Evolutionary conservation across 2,888 invertebrate species (phyloP).

Genomic region (Limnephilus lunatus): DNA sequence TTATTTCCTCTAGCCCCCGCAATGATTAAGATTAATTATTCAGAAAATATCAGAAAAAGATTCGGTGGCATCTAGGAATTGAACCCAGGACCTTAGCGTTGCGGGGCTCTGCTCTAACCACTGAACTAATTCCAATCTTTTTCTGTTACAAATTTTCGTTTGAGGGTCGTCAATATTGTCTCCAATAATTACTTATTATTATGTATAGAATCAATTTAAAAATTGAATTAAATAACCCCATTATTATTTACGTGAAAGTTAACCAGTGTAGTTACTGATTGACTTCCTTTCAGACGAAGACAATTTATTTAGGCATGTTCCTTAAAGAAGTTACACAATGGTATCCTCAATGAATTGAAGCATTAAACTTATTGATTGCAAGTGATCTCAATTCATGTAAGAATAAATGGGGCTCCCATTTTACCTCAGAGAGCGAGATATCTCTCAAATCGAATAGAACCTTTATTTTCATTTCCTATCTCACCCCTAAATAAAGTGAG

Average conservation of each 20-base stretch:
- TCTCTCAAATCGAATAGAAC: slow-evolving; percentile 34
- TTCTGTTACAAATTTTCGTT: no score
- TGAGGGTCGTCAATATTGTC: no score
- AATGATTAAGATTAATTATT: no score
- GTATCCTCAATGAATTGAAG: not conserved
- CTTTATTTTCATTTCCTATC: slow-evolving; percentile 44
- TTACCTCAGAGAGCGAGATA: slow-evolving; percentile 31
- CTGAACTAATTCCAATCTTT: no score
- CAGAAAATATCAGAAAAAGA: no score
- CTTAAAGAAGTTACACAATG: not conserved
- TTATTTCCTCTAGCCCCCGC: no score
- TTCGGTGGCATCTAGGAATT: no score
- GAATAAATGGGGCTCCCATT: slow-evolving; percentile 27
- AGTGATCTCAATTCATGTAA: slow-evolving; percentile 36
- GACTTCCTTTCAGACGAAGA: not conserved
- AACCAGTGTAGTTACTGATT: not conserved
- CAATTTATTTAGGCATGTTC: not conserved
- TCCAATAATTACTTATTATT: no score
- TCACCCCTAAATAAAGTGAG: slow-evolving; percentile 37
- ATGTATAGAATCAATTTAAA: not conserved
- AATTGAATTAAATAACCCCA: not conserved
- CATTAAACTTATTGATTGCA: slow-evolving; percentile 35
- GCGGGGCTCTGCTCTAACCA: no score
- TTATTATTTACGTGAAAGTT: not conserved
- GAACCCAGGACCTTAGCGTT: no score